phyloP scores from a whole-genome alignment of 2,113 vertebrate species.

The Oenanthe melanoleuca region DNA sequence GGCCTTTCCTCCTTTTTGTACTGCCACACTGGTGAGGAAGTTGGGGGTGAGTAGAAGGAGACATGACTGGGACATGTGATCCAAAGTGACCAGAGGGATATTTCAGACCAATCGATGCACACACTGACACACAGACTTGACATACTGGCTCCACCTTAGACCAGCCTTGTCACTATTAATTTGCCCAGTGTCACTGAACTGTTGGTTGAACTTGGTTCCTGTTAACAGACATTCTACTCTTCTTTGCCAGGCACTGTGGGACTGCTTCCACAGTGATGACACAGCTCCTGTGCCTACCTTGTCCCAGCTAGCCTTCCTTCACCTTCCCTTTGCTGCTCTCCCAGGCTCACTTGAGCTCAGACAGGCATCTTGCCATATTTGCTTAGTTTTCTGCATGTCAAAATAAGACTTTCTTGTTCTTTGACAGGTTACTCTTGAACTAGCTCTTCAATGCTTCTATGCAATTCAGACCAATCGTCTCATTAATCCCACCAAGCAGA shows the following conservation, averaged over 20 bases:
- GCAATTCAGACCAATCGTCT: not conserved
- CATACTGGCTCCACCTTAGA: not conserved
- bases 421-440: not conserved
- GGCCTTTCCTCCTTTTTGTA: not conserved
- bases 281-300: not conserved
- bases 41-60: not conserved
- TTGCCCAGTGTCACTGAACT: not conserved
- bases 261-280: not conserved
- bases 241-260: not conserved
- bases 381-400: not conserved
- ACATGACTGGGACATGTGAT: not conserved
- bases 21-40: not conserved
- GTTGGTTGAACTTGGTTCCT: not conserved
- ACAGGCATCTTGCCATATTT: not conserved
- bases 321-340: not conserved
- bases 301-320: not conserved
- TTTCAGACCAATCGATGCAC: not conserved
- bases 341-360: not conserved
- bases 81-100: not conserved
- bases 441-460: not conserved
- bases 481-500: not conserved
- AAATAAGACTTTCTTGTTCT: not conserved
- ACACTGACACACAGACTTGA: not conserved
- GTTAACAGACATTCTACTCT: not conserved
- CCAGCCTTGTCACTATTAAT: not conserved